Evolutionary conservation across 1,140 invertebrate species (phyloP), one percentile per base, ranked within the genome.

Genomic region (Drosophila serrata): DNA sequence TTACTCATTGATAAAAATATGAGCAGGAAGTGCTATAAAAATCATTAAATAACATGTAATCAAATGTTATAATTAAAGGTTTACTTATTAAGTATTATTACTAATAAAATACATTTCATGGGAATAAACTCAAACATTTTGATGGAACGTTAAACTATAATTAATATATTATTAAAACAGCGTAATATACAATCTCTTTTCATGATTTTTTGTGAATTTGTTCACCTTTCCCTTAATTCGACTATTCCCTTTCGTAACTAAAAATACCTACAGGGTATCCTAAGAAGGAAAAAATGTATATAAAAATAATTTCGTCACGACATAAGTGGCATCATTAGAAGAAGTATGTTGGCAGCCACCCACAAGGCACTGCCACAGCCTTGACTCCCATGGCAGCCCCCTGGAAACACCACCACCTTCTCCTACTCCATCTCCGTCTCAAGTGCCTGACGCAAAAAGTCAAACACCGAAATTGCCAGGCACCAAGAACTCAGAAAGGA

Each of bases 291-390:
- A 67, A 63, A 77, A 63, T 68, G 60, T 79, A 78, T 81, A 85
- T 90, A 81, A 69, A 90, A 90, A 90, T 90, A 85, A 90, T 90
- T 90, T 90, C 86, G 85, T 90, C 78, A 90, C 85, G 86, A 90
- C 85, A 90, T 90, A 90, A 90, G 85, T 90, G 85, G 86, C 85
- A 90, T 90, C 85, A 90, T 90, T 90, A 90, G 86, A 85, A 68
- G 68, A 79, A 88, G 79, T 86, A 81, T 79, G 58, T 88, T 77
- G 74, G 75, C 65, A 79, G 62, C 74, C 45, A 68, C 69, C 80
- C 39, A 46, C 42, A 37, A 37, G 43, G 39, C 27, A 48, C 46
- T 35, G 43, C 24, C 24, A 45, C 42, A 58, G 65, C 42, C 49
- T 70, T 72, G 73, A 69, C 64, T 58, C 40, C 67, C 57, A 40